Percentiles rank a stretch among this genome's conserved stretches.
Evolutionary conservation across 2,797 vertebrate species (phyloP).

Genomic region (Amblyopsis hoosieri): DNA sequence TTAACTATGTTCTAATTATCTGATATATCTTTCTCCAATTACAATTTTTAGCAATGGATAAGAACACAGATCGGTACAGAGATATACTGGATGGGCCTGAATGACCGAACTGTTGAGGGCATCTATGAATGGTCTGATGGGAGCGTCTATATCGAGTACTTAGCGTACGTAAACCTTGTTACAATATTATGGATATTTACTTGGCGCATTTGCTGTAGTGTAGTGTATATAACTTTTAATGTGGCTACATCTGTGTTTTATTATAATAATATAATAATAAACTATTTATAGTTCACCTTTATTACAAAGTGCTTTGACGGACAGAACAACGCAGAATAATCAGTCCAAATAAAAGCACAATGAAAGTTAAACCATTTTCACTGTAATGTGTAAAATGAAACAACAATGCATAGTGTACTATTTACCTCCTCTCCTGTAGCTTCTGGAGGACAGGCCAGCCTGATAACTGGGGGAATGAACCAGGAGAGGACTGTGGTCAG

Average conservation of each 20-base stretch:
- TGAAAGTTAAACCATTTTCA: too few species aligned
- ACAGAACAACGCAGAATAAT: too few species aligned
- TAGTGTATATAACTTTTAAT: background rate
- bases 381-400: background rate
- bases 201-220: background rate
- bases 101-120: constrained; percentile 62
- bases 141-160: constrained; percentile 48
- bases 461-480: constrained; percentile 65
- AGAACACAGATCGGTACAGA: constrained; percentile 67
- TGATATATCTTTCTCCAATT: background rate
- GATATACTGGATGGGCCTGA: constrained; percentile 80
- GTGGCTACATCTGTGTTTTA: background rate
- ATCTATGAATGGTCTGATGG: constrained; percentile 80
- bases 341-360: too few species aligned
- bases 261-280: too few species aligned
- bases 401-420: background rate
- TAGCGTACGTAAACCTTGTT: constrained; percentile 64
- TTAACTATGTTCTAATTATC: background rate
- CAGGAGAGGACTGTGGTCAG: constrained; percentile 74
- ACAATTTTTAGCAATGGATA: constrained; percentile 71
- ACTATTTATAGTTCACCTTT: too few species aligned
- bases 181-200: background rate
- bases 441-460: constrained; percentile 74
- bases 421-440: constrained; percentile 40
- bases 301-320: too few species aligned